These are phyloP conservation scores for Stenurella melanura DNA, from an alignment of 2,888 invertebrate genomes.

Conservation along the genomic window DNA sequence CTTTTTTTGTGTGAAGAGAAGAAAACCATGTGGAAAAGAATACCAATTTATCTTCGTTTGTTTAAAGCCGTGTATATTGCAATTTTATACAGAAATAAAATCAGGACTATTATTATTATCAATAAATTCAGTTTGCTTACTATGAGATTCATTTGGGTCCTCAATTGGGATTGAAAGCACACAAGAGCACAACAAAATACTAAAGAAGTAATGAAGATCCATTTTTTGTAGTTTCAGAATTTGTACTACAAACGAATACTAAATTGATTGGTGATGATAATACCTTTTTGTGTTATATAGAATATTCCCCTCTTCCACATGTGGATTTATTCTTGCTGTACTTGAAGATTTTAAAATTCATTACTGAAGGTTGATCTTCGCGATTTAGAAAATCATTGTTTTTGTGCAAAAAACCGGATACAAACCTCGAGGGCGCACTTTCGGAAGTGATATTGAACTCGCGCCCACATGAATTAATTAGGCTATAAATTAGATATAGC, in stretches of 20 bases:
- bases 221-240: not conserved
- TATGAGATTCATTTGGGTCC: constrained; percentile 2
- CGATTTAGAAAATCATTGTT: not conserved
- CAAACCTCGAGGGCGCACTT: constrained; percentile 8
- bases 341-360: constrained; percentile 24
- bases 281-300: constrained; percentile 24
- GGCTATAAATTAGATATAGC: not conserved
- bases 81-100: too few species aligned
- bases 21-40: too few species aligned
- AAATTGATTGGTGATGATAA: not conserved
- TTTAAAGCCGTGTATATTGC: too few species aligned
- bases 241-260: not conserved
- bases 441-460: constrained; percentile 35
- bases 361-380: constrained; percentile 14
- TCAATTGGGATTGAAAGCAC: constrained; percentile 24
- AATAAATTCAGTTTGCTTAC: not conserved
- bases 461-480: constrained; percentile 18
- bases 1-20: too few species aligned
- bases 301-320: constrained; percentile 26
- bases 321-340: constrained; percentile 14
- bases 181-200: constrained; percentile 18
- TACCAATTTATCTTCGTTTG: too few species aligned
- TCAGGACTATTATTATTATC: too few species aligned
- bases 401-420: constrained; percentile 28
- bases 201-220: constrained; percentile 20